Base-by-base conservation (phyloP, 2,888 invertebrate genomes). In the Agrilus cyanescens region DNA sequence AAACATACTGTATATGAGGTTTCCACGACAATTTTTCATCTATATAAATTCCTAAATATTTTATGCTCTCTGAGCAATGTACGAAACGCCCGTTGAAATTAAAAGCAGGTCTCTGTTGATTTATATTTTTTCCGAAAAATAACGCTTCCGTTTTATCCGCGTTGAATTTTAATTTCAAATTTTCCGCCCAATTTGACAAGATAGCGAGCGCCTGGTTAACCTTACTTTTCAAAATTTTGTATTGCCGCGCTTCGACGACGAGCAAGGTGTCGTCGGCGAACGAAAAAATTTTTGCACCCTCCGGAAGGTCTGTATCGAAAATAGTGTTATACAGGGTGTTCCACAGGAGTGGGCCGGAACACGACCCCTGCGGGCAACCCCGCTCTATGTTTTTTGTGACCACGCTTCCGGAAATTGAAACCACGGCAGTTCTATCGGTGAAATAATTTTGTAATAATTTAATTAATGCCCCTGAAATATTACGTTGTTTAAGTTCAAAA, bases 301-400 rank as follows among this genome's bases (percentile, higher is more conserved):
- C n/a, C n/a, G n/a, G n/a, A n/a, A n/a, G n/a, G n/a, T n/a, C n/a
- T n/a, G n/a, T n/a, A n/a, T n/a, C n/a, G n/a, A n/a, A n/a, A n/a
- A n/a, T n/a, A n/a, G n/a, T n/a, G n/a, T n/a, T n/a, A n/a, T n/a
- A n/a, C n/a, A n/a, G n/a, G n/a, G n/a, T n/a, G n/a, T n/a, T n/a
- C n/a, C n/a, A n/a, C n/a, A n/a, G n/a, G 37, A 37, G n/a, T 20
- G 29, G 4, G n/a, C n/a, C n/a, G n/a, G n/a, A n/a, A n/a, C n/a
- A n/a, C 18, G 44, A 49, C 14, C 47, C 48, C 36, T 50, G 48
- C 13, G 40, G 40, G n/a, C 44, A 46, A 1, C 44, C 46, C 34
- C 36, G 41, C 2, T 30, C 31, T 1, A 46, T 37, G 14, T 13
- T 16, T n/a, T 29, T 37, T 20, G 25, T n/a, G 13, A 37, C 14